phyloP scores from a whole-genome alignment of 2,888 invertebrate species.

The Eubasilissa splendida region DNA sequence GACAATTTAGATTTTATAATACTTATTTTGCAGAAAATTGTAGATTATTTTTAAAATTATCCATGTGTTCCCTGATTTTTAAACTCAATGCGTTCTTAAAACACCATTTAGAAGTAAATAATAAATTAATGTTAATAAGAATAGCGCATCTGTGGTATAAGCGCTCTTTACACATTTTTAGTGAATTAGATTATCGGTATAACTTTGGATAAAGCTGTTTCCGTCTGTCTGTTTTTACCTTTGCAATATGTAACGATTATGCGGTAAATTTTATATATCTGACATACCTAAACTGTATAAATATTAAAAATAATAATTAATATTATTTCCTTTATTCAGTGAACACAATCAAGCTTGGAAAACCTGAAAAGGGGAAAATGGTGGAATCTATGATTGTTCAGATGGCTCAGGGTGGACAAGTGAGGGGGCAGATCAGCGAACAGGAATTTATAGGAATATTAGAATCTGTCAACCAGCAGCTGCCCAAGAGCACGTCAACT shows the following conservation, averaged over 20 bases:
- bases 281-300: background rate
- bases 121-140: no score
- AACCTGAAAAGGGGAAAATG: constrained; percentile 96
- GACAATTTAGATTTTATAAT: no score
- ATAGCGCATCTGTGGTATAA: no score
- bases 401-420: constrained; percentile 95
- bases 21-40: background rate
- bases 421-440: constrained; percentile 87
- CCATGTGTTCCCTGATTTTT: background rate
- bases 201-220: no score
- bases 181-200: no score
- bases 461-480: constrained; percentile 89
- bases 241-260: no score
- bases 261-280: no score
- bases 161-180: no score
- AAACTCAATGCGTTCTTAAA: no score
- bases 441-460: constrained; percentile 87
- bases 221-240: no score
- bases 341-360: constrained; percentile 93
- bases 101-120: no score
- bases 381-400: constrained; percentile 94
- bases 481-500: constrained; percentile 82
- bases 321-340: constrained; percentile 71
- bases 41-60: background rate
- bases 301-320: background rate